Conservation (phyloP, 2,888 invertebrate species). For the Amorpha juglandis region DNA sequence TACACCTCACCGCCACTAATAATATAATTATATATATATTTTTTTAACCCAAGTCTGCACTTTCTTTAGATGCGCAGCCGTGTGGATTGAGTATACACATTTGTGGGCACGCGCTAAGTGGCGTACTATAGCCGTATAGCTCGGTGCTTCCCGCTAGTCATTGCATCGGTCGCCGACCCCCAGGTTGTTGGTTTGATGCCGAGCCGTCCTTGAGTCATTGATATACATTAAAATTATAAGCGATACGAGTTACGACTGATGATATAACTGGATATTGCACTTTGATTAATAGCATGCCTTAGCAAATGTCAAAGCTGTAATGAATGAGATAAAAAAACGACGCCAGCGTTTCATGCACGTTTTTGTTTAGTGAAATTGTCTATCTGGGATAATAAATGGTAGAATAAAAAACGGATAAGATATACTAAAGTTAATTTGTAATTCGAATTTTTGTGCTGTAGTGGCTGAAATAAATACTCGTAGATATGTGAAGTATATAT, state of each 20-base stretch:
- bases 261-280: not conserved
- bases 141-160: conserved; percentile 48
- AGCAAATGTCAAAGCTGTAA: not conserved
- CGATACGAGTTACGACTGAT: not conserved
- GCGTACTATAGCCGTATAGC: conserved; percentile 38
- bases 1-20: no score
- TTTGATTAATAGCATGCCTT: not conserved
- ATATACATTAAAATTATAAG: not conserved
- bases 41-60: not conserved
- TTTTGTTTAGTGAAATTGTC: no score
- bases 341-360: no score
- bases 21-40: no score
- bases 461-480: no score
- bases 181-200: conserved; percentile 48
- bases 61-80: not conserved
- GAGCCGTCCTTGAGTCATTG: conserved; percentile 47
- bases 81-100: conserved; percentile 35
- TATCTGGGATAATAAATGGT: no score
- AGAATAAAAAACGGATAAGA: no score
- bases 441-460: no score
- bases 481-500: no score
- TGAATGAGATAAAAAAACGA: no score
- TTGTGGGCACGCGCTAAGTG: conserved; percentile 48
- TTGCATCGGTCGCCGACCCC: conserved; percentile 55
- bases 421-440: no score